A percentile compares a stretch with the other conserved stretches of the same genome.
Conservation (phyloP, 1,140 invertebrate species). For the Lutraria rhynchaena region DNA sequence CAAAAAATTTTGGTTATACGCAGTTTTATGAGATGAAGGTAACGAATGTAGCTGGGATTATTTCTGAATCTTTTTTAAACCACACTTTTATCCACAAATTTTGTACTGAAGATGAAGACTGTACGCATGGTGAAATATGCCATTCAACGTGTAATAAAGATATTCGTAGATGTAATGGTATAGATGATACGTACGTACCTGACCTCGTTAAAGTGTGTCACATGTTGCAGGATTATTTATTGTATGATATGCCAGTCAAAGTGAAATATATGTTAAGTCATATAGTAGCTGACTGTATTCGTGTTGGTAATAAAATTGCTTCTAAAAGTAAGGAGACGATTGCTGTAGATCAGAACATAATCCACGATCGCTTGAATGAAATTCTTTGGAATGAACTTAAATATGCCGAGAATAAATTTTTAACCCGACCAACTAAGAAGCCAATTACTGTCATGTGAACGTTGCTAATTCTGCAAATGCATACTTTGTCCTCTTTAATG, state of each 20-base stretch:
- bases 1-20: slow-evolving; percentile 70
- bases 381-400: slow-evolving; percentile 66
- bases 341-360: slow-evolving; percentile 43
- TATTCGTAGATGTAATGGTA: slow-evolving; percentile 60
- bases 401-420: slow-evolving; percentile 61
- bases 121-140: slow-evolving; percentile 67
- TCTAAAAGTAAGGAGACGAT: not conserved
- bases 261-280: slow-evolving; percentile 50
- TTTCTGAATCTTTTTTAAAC: slow-evolving; percentile 63
- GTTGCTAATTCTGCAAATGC: too few species aligned
- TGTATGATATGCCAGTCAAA: slow-evolving; percentile 67
- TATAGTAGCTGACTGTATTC: slow-evolving; percentile 58
- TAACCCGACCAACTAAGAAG: slow-evolving; percentile 39
- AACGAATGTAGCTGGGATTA: slow-evolving; percentile 58
- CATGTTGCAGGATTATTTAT: slow-evolving; percentile 72
- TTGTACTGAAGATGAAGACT: slow-evolving; percentile 67
- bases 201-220: slow-evolving; percentile 66
- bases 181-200: slow-evolving; percentile 60
- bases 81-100: slow-evolving; percentile 43
- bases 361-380: slow-evolving; percentile 51
- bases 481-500: too few species aligned
- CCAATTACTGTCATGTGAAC: not conserved
- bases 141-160: slow-evolving; percentile 64
- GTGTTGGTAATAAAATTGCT: slow-evolving; percentile 25
- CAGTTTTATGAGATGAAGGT: slow-evolving; percentile 66